Base-by-base conservation (phyloP, 2,888 invertebrate genomes). In the Microchrysa polita region DNA sequence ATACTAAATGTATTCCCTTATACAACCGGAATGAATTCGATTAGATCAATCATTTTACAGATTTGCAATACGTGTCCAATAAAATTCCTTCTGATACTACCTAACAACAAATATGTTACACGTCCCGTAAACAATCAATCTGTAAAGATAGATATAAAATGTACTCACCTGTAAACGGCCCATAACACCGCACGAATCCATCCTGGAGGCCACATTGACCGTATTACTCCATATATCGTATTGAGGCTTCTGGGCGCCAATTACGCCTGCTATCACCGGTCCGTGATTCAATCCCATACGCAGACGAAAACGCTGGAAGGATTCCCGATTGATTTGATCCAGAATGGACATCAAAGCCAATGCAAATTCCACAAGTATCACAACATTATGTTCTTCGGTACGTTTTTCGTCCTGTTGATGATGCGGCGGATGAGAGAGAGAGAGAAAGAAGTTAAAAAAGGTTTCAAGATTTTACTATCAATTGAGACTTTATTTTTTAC, bases 141-240 rank as follows among this genome's bases (percentile, higher is more conserved):
- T 14, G 40, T 22, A 23, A 23, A 16, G 16, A 2, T 44, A 61
- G 27, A 52, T n/a, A 67, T 42, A 42, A 44, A 67, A 48, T 5
- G 22, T n/a, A 67, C 72, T 77, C 83, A 92, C 93, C 84, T 96
- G 96, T 77, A 96, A 90, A 74, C 90, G 87, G 20, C 94, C 95
- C 90, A 96, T 92, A 76, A 93, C 89, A 0, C 98, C 97, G 76
- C 95, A 96, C 76, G 96, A 96, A 85, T 98, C 98, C 98, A 98
- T 98, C 65, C 98, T 87, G 5, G 96, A 96, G 1, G 98, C 97
- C 12, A 98, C 96, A 83, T 98, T 98, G 16, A 98, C 98, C 0
- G 98, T 97, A 85, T 98, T 97, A 14, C 98, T 97, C 98, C 98
- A 98, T 79, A 98, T 98, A 82, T 98, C 98, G 85, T 97, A 98